These are phyloP conservation scores for Machimus atricapillus DNA, from an alignment of 2,888 invertebrate species.

Conservation along the genomic window DNA sequence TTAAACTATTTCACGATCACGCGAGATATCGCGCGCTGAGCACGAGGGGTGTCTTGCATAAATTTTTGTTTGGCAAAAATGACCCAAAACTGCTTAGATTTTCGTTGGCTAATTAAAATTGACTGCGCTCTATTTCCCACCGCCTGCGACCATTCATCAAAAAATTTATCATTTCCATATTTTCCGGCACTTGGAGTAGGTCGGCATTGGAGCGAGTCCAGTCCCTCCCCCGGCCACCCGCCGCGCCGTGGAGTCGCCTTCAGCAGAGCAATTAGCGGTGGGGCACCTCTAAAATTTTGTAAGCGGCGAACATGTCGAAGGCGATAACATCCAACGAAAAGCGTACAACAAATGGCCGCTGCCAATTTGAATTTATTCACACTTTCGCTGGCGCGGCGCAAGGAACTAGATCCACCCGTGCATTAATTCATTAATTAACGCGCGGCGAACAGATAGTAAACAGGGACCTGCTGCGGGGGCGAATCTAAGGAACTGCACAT, in stretches of 20 bases:
- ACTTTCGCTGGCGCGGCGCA: background rate
- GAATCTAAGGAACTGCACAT: background rate
- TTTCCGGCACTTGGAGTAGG: background rate
- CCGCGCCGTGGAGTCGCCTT: background rate
- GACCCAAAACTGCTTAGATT: background rate
- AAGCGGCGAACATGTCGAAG: background rate
- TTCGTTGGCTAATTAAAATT: background rate
- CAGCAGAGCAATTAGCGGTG: background rate
- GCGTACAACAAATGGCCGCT: background rate
- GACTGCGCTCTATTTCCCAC: background rate
- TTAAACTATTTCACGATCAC: background rate
- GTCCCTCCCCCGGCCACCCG: background rate
- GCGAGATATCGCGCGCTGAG: background rate
- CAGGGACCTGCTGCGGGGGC: background rate
- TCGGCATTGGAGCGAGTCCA: background rate
- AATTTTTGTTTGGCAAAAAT: background rate
- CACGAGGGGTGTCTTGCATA: background rate
- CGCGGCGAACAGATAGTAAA: background rate
- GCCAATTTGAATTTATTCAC: background rate
- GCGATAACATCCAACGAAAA: background rate
- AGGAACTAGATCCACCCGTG: background rate
- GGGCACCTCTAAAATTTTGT: background rate
- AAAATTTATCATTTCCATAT: background rate
- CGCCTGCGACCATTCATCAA: background rate
- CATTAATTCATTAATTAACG: background rate